Percentiles rank a stretch among this genome's conserved stretches.
phyloP scores from a whole-genome alignment of 2,113 vertebrate species.

The Dicrurus megarhynchus region DNA sequence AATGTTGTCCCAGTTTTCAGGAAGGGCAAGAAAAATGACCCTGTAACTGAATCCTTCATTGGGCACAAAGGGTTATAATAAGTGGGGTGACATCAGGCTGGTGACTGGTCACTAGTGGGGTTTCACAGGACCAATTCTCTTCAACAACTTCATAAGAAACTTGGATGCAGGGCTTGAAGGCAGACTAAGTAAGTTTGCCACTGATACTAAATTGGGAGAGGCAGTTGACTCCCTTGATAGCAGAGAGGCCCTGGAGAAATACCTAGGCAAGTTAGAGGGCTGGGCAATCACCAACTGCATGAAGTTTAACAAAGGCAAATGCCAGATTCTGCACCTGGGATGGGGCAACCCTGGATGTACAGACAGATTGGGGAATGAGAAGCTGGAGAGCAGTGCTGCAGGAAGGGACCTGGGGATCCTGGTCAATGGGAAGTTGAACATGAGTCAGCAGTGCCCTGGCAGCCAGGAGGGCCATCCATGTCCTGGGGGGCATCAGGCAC shows the following conservation, averaged over 20 bases:
- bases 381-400: fast-evolving
- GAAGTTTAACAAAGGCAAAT: neutral
- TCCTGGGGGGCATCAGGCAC: too few species aligned
- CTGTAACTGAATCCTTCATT: neutral
- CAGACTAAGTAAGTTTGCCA: neutral
- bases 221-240: neutral
- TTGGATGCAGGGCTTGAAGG: neutral
- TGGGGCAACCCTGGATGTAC: neutral
- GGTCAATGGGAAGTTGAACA: fast-evolving
- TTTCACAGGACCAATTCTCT: neutral
- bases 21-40: neutral
- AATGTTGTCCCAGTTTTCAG: neutral
- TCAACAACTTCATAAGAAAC: neutral
- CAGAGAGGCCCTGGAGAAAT: neutral
- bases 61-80: neutral
- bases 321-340: neutral
- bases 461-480: neutral
- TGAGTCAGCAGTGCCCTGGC: neutral
- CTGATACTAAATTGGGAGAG: neutral
- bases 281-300: neutral
- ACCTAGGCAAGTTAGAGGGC: neutral
- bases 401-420: neutral
- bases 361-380: neutral
- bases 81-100: neutral
- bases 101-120: neutral